Evolutionary conservation across 2,797 vertebrate species (phyloP), one percentile per base, ranked within the genome.

Genomic region (Falco naumanni): DNA sequence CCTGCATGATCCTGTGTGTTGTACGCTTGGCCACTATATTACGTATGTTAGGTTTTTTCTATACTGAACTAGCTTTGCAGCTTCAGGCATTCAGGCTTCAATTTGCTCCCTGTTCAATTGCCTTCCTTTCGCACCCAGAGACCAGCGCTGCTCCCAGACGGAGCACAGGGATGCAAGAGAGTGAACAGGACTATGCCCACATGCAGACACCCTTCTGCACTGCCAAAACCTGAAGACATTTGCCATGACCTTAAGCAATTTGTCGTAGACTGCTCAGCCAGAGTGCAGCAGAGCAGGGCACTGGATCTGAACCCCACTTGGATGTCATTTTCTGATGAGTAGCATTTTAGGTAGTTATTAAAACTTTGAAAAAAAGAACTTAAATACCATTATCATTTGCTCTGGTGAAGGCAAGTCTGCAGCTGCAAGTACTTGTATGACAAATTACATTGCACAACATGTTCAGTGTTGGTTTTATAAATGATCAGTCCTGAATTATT

Each of bases 131-230:
- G 20, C 17, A 3, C 11, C 18, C 45, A 70, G 39, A 53, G 16
- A 33, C 11, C 13, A 31, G 16, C 3, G 4, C 2, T 59, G 7
- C 12, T 81, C 26, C 48, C 3, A 9, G 28, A 2, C 17, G 31
- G 43, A 69, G 25, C 12, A 60, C 9, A 53, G 9, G 16, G n/a
- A 22, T 33, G 11, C n/a, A 48, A 59, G 33, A 45, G 5, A 9
- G 20, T 5, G 9, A 86, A 19, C 7, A 34, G 9, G 34, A 21
- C 33, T 24, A 1, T 26, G 25, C 13, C 54, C 19, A 16, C 34
- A 33, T 0, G 5, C 0, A 0, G 28, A 47, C 10, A 7, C 37
- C 25, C 43, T 64, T 29, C 51, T 70, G 10, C 47, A 41, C 31
- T n/a, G 54, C 7, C 2, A 3, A 65, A 59, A 5, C 7, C 41